Conservation (phyloP, 1,140 invertebrate genomes). For the Drosophila carrolli region DNA sequence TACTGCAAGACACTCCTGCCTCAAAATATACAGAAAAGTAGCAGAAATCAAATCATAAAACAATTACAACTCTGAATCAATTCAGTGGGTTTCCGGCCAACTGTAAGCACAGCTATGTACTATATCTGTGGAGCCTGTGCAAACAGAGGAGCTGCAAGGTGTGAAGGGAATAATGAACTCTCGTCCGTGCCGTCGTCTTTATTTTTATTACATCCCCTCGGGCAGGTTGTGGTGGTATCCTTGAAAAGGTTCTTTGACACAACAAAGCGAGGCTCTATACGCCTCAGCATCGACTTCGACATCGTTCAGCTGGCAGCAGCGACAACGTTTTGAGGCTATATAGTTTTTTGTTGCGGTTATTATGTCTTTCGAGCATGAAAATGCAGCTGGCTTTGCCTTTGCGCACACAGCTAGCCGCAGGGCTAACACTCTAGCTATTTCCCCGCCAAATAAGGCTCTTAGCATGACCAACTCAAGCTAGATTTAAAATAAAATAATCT, state of each 20-base stretch:
- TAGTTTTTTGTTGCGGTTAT: conserved; percentile 50
- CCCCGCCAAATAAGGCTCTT: background rate
- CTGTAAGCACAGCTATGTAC: background rate
- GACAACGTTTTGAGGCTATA: conserved; percentile 31
- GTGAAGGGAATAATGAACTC: conserved; percentile 22
- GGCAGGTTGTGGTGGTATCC: conserved; percentile 63
- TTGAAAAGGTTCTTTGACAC: conserved; percentile 80
- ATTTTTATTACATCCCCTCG: conserved; percentile 41
- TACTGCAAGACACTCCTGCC: too few species aligned
- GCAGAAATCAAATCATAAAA: background rate
- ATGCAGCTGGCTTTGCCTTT: conserved; percentile 65
- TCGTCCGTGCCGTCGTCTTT: conserved; percentile 12
- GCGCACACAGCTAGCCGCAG: conserved; percentile 9
- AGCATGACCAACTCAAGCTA: background rate
- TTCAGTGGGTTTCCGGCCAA: background rate
- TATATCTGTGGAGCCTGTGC: background rate
- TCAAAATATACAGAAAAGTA: too few species aligned
- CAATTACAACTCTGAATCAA: background rate
- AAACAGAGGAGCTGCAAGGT: conserved; percentile 12
- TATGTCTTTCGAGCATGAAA: conserved; percentile 63
- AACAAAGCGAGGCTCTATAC: conserved; percentile 43
- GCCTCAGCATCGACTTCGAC: conserved; percentile 24
- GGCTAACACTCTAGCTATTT: conserved; percentile 14
- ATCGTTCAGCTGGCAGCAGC: conserved; percentile 27
- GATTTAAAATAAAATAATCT: background rate